Percentiles rank a stretch among this genome's conserved stretches.
Evolutionary conservation across 2,888 invertebrate genomes (phyloP).

Genomic region (Mythimna pallens): DNA sequence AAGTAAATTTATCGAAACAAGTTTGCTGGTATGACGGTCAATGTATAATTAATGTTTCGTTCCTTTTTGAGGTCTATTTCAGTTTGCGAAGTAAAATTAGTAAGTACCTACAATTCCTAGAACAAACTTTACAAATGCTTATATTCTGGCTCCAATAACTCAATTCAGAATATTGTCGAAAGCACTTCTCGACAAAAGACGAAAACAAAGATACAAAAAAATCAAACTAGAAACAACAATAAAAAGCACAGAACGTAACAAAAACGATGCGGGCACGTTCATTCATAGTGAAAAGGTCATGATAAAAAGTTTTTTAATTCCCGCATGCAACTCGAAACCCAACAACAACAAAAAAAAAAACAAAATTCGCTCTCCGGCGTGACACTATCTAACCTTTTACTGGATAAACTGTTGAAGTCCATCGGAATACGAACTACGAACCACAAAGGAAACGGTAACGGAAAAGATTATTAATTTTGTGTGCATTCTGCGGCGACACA

Average conservation of each 20-base stretch:
- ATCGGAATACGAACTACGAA: constrained; percentile 43
- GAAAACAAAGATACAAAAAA: constrained; percentile 32
- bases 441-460: constrained; percentile 58
- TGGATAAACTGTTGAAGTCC: constrained; percentile 59
- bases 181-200: constrained; percentile 7
- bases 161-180: constrained; percentile 11
- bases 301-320: constrained; percentile 66
- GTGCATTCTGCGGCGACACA: constrained; percentile 59
- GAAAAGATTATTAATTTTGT: constrained; percentile 63
- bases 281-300: constrained; percentile 57
- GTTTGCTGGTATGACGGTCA: neutral
- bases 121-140: neutral
- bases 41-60: neutral
- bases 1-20: neutral
- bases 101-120: neutral
- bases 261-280: constrained; percentile 51
- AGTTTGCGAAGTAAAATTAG: neutral
- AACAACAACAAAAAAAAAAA: constrained; percentile 36
- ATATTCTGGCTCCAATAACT: constrained; percentile 5
- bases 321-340: constrained; percentile 54
- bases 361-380: constrained; percentile 34
- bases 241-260: constrained; percentile 36
- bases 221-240: constrained; percentile 38
- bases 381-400: constrained; percentile 60
- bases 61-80: neutral